Conservation (phyloP, 1,140 invertebrate species). For the Araneus ventricosus region DNA sequence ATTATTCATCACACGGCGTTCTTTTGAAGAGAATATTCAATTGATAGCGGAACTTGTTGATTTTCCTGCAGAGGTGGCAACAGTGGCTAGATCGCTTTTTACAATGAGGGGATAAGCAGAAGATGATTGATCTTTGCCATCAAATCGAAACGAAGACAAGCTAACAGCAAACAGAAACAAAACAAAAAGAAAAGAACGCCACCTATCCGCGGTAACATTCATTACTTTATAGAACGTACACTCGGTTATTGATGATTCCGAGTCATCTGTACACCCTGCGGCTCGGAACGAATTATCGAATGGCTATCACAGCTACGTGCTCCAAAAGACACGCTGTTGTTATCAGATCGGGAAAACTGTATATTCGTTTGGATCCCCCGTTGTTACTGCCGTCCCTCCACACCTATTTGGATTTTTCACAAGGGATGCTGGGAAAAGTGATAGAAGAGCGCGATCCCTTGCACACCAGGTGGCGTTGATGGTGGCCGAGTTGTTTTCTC, state of each 20-base stretch:
- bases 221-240: constrained; percentile 54
- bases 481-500: constrained; percentile 3
- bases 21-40: constrained; percentile 61
- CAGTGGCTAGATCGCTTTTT: constrained; percentile 26
- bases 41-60: constrained; percentile 57
- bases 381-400: neutral
- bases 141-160: constrained; percentile 21
- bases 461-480: constrained; percentile 49
- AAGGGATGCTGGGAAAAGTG: neutral
- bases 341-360: constrained; percentile 54
- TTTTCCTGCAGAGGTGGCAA: constrained; percentile 65
- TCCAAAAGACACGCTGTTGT: constrained; percentile 3
- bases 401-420: neutral
- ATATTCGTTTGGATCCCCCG: constrained; percentile 39
- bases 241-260: constrained; percentile 54
- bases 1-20: constrained; percentile 36
- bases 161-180: constrained; percentile 32
- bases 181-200: constrained; percentile 37
- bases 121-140: constrained; percentile 56
- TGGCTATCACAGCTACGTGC: constrained; percentile 64
- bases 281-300: constrained; percentile 64
- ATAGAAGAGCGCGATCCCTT: neutral
- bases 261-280: constrained; percentile 39
- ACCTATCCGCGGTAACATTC: constrained; percentile 53
- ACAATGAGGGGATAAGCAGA: constrained; percentile 50